A percentile compares a stretch with the other conserved stretches of the same genome.
phyloP scores from a whole-genome alignment of 1,140 invertebrate genomes.

The Caenorhabditis tropicalis region DNA sequence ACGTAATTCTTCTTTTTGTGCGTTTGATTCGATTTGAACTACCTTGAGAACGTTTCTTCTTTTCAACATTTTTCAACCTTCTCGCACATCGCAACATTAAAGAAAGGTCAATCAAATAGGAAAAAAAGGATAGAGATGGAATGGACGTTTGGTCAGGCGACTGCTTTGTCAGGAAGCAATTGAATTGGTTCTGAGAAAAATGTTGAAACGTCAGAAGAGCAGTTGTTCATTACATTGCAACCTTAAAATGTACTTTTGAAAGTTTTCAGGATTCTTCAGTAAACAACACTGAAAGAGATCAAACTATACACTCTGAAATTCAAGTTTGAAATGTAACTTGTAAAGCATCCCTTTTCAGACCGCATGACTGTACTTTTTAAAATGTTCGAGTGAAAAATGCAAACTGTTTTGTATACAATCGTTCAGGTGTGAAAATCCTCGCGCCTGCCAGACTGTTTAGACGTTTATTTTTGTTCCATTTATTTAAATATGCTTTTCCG shows the following conservation, averaged over 20 bases:
- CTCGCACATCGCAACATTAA: background rate
- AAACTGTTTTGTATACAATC: background rate
- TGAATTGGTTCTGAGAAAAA: too few relatives aligned
- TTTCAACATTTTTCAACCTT: background rate
- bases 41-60: conserved; percentile 40
- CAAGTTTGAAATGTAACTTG: too few relatives aligned
- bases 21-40: conserved; percentile 33
- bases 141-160: background rate
- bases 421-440: background rate
- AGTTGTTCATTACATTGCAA: too few relatives aligned
- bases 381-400: background rate
- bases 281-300: too few relatives aligned
- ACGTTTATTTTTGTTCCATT: conserved; percentile 16
- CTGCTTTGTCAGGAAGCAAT: background rate
- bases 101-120: background rate
- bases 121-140: background rate
- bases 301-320: too few relatives aligned
- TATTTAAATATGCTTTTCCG: conserved; percentile 23
- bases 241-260: too few relatives aligned
- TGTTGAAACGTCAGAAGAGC: too few relatives aligned
- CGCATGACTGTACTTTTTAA: background rate
- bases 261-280: too few relatives aligned
- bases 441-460: background rate
- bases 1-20: conserved; percentile 19
- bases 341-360: too few relatives aligned